phyloP scores from a whole-genome alignment of 2,797 vertebrate genomes.

The Enteromius unitaeniatus region DNA sequence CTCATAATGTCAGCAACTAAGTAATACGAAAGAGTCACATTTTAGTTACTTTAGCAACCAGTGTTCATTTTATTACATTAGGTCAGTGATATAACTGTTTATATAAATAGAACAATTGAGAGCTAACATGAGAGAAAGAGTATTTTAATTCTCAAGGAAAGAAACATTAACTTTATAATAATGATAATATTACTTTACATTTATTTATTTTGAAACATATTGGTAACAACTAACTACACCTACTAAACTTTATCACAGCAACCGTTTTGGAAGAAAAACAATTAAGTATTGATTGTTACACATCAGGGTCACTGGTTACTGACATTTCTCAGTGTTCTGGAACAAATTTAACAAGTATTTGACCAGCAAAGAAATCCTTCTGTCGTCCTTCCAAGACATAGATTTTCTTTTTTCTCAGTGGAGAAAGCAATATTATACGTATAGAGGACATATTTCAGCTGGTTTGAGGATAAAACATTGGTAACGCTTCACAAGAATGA shows the following conservation, averaged over 20 bases:
- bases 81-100: not conserved
- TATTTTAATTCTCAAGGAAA: too few relatives aligned
- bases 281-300: not conserved
- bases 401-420: not conserved
- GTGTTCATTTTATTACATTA: slow-evolving; percentile 2
- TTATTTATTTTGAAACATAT: not conserved
- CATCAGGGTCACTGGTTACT: not conserved
- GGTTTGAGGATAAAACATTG: not conserved
- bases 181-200: not conserved
- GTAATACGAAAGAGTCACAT: slow-evolving; percentile 60
- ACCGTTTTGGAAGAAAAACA: not conserved
- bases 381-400: not conserved
- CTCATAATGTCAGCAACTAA: slow-evolving; percentile 77
- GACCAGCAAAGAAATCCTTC: not conserved
- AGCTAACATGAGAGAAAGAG: not conserved
- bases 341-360: not conserved
- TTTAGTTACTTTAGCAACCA: not conserved
- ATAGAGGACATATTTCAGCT: not conserved
- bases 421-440: not conserved
- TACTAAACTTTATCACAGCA: not conserved
- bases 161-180: too few relatives aligned
- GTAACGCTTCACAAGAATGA: too few relatives aligned
- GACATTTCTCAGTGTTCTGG: not conserved
- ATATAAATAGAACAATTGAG: not conserved
- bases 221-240: not conserved